Evolutionary conservation across 2,113 vertebrate genomes (phyloP).

Genomic region (Petaurus breviceps): DNA sequence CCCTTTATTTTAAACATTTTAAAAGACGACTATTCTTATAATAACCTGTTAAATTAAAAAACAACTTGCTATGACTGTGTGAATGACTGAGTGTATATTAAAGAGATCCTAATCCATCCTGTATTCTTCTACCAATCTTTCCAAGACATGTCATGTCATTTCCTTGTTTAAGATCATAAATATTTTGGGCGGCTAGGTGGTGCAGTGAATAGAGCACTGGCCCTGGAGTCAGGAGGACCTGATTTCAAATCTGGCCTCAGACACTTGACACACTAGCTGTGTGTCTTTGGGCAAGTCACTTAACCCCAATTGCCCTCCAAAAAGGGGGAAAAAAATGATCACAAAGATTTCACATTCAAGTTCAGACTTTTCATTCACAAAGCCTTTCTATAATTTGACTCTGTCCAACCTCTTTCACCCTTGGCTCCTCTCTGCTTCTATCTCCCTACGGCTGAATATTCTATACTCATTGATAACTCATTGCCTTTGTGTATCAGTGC

Average conservation of each 20-base stretch:
- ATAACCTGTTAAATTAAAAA: neutral
- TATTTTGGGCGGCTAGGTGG: no score
- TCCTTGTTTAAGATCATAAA: neutral
- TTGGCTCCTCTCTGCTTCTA: neutral
- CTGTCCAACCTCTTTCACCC: slow-evolving; percentile 6
- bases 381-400: slow-evolving; percentile 31
- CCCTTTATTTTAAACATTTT: slow-evolving; percentile 45
- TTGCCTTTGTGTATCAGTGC: neutral
- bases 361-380: neutral
- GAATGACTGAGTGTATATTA: neutral
- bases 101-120: neutral
- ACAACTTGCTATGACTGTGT: slow-evolving; percentile 16
- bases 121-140: neutral
- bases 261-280: no score
- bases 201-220: no score
- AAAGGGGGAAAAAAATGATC: neutral
- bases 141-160: neutral
- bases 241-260: no score
- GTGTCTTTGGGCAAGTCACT: no score
- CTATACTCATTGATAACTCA: neutral
- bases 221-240: no score
- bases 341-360: no score
- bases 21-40: slow-evolving; percentile 40
- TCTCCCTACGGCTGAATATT: neutral
- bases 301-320: no score